A percentile compares a stretch with the other conserved stretches of the same genome.
phyloP scores from a whole-genome alignment of 2,113 vertebrate species.

The Peromyscus polionotus region DNA sequence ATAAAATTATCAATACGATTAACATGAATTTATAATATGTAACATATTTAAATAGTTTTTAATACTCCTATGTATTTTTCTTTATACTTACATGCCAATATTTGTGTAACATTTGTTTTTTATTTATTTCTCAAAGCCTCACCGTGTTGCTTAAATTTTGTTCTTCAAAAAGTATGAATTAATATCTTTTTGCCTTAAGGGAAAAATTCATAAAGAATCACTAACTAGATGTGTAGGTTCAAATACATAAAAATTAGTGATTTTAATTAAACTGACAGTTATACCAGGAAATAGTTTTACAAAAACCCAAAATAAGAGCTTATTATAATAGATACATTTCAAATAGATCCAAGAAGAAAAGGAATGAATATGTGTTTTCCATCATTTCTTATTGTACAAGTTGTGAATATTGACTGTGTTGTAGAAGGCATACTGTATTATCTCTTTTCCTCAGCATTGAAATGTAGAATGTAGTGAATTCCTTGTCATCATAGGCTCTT shows the following conservation, averaged over 20 bases:
- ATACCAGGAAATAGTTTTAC: neutral
- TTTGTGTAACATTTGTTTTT: neutral
- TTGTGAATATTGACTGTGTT: neutral
- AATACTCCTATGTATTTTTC: neutral
- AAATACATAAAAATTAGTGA: neutral
- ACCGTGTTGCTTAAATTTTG: too few species aligned
- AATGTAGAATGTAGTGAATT: neutral
- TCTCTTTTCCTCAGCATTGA: neutral
- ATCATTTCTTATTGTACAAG: neutral
- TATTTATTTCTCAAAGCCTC: neutral
- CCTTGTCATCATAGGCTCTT: neutral
- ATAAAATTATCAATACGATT: neutral
- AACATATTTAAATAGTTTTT: too few species aligned
- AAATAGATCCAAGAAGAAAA: neutral
- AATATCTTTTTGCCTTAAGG: neutral
- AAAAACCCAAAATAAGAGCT: neutral
- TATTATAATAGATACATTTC: neutral
- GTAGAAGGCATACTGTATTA: neutral
- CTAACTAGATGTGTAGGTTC: neutral
- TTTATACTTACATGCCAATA: neutral
- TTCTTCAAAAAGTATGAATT: neutral
- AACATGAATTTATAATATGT: neutral
- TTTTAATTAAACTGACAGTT: neutral
- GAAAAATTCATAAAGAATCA: neutral
- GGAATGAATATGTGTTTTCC: neutral